Evolutionary conservation across 2,113 vertebrate species (phyloP).

Genomic region (Recurvirostra avosetta): DNA sequence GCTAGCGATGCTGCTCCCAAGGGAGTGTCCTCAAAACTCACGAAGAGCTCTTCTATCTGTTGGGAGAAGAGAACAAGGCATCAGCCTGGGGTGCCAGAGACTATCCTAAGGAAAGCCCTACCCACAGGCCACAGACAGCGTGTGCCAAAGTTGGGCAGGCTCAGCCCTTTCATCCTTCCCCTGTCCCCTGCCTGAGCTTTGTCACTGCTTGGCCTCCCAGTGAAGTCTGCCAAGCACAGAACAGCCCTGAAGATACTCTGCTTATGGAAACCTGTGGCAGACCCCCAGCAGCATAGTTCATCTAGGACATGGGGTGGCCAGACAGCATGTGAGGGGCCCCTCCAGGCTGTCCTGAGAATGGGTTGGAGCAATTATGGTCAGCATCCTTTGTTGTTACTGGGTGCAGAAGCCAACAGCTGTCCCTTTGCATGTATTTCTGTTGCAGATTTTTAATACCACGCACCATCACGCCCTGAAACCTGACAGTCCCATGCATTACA

Average conservation of each 20-base stretch:
- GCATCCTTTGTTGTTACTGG: background rate
- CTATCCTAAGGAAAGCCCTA: background rate
- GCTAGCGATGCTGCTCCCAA: constrained; percentile 93
- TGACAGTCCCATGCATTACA: background rate
- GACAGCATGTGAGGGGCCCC: background rate
- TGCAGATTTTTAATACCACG: background rate
- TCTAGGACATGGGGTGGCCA: background rate
- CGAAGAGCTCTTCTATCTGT: constrained; percentile 89
- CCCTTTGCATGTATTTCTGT: background rate
- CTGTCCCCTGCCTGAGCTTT: background rate
- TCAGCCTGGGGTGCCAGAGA: background rate
- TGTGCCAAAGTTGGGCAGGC: background rate
- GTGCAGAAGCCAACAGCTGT: background rate
- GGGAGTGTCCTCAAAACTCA: constrained; percentile 88
- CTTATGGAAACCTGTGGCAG: background rate
- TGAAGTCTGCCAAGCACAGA: background rate
- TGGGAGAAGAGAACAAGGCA: constrained; percentile 12
- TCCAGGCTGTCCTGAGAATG: background rate
- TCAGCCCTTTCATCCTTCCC: background rate
- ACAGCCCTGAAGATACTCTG: background rate
- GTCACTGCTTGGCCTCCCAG: background rate
- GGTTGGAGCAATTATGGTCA: background rate
- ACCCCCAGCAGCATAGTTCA: background rate
- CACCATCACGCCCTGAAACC: background rate
- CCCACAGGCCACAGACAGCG: background rate